Percentiles rank a stretch among this genome's conserved stretches.
These are phyloP conservation scores for Conopomorpha cramerella DNA, from an alignment of 1,140 invertebrate genomes.

Conservation along the genomic window DNA sequence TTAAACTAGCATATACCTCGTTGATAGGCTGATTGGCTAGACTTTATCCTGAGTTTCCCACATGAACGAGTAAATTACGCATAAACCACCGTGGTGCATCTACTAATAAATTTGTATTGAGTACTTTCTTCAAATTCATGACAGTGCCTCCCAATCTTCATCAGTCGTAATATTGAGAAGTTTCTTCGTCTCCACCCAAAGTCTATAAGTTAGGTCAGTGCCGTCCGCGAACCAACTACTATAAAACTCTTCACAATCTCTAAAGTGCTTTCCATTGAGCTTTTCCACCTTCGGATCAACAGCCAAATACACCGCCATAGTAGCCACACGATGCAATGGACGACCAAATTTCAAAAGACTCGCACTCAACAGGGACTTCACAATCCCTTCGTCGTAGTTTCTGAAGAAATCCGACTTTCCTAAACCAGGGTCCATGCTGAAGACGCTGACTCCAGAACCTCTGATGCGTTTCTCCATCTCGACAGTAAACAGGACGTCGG, in stretches of 20 bases:
- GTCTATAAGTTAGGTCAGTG: conserved; percentile 11
- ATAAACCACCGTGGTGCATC: no score
- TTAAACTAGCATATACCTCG: no score
- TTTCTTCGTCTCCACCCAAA: conserved; percentile 24
- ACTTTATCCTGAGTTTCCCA: no score
- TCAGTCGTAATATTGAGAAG: conserved; percentile 15
- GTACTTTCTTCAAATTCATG: no score
- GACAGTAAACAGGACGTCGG: conserved; percentile 70
- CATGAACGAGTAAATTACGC: no score
- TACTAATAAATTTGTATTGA: no score
- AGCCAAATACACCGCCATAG: conserved; percentile 72
- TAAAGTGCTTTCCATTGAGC: conserved; percentile 64
- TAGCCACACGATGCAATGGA: conserved; percentile 67
- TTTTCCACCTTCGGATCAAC: conserved; percentile 64
- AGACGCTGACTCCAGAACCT: conserved; percentile 67
- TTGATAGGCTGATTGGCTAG: no score
- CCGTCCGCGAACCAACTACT: conserved; percentile 24
- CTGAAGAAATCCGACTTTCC: conserved; percentile 76
- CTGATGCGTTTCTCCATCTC: conserved; percentile 65
- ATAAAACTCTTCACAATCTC: conserved; percentile 54
- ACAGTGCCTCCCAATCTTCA: conserved; percentile 26
- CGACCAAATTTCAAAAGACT: conserved; percentile 35
- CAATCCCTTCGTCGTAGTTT: conserved; percentile 58
- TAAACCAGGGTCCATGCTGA: conserved; percentile 80
- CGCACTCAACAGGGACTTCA: conserved; percentile 27